Evolutionary conservation across 2,113 vertebrate genomes (phyloP).

Genomic region (Stegastes partitus): DNA sequence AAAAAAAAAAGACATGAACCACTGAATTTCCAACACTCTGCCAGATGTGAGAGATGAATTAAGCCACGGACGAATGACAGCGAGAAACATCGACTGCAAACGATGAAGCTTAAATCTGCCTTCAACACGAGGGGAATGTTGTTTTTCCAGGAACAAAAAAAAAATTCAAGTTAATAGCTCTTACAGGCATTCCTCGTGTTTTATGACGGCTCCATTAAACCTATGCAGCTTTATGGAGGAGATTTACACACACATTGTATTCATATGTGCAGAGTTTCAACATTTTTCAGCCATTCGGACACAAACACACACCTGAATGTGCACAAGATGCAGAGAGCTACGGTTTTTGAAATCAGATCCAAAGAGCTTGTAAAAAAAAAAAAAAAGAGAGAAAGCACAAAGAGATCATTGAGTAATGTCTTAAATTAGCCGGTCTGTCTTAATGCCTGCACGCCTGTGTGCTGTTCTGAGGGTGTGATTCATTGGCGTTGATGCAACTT

Average conservation of each 20-base stretch:
- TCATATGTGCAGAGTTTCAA: slow-evolving; percentile 17
- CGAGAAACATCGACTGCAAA: slow-evolving; percentile 32
- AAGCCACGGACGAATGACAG: slow-evolving; percentile 14
- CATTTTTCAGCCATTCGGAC: slow-evolving; percentile 4
- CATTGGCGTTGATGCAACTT: slow-evolving; percentile 47
- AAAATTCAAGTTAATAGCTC: slow-evolving; percentile 49
- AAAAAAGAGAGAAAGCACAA: slow-evolving; percentile 37
- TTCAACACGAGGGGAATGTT: slow-evolving; percentile 40
- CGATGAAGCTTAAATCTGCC: slow-evolving; percentile 15
- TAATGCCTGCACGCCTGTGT: slow-evolving; percentile 54
- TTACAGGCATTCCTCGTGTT: slow-evolving; percentile 44
- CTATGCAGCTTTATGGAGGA: slow-evolving; percentile 42
- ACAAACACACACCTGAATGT: slow-evolving; percentile 5
- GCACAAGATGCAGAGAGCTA: slow-evolving; percentile 5
- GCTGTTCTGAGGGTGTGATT: slow-evolving; percentile 63
- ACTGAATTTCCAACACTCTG: not conserved
- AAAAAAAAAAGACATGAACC: slow-evolving; percentile 1
- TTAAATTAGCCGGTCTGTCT: slow-evolving; percentile 64
- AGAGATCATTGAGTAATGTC: slow-evolving; percentile 53
- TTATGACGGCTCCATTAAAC: slow-evolving; percentile 56
- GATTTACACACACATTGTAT: slow-evolving; percentile 34
- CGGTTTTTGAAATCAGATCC: slow-evolving; percentile 47
- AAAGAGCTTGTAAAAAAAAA: slow-evolving; percentile 17
- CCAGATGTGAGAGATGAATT: slow-evolving; percentile 26
- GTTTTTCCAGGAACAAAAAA: slow-evolving; percentile 38